Conservation (phyloP, 2,797 vertebrate genomes). For the Distichodus sexfasciatus region DNA sequence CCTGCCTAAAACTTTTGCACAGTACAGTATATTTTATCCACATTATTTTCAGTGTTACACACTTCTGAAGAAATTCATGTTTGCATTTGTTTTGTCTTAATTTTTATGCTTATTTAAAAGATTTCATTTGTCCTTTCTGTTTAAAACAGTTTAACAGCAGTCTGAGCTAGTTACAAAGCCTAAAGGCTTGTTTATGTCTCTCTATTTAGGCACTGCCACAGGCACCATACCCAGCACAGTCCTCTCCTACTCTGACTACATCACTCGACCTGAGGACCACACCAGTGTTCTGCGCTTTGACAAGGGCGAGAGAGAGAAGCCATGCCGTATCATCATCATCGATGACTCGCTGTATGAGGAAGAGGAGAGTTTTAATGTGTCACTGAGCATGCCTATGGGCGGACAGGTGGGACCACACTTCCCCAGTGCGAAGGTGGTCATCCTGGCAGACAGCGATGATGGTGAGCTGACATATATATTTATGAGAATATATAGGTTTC, state of each 20-base stretch:
- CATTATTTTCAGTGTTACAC: too few species aligned
- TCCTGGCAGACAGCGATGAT: constrained; percentile 80
- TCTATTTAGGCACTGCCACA: constrained; percentile 72
- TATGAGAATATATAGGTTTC: too few species aligned
- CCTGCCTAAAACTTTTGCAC: too few species aligned
- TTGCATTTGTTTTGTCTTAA: too few species aligned
- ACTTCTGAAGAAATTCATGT: too few species aligned
- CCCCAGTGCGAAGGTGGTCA: constrained; percentile 73
- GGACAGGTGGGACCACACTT: constrained; percentile 76
- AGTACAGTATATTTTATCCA: too few species aligned
- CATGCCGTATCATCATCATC: constrained; percentile 80
- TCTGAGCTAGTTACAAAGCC: too few species aligned
- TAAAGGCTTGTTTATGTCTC: background rate
- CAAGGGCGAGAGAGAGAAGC: constrained; percentile 80
- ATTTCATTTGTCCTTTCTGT: too few species aligned
- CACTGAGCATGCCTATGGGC: constrained; percentile 81
- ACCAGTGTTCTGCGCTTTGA: constrained; percentile 81
- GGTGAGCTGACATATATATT: constrained; percentile 71
- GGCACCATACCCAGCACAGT: constrained; percentile 78
- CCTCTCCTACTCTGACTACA: constrained; percentile 84
- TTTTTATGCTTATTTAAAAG: too few species aligned
- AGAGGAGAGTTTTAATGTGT: constrained; percentile 84
- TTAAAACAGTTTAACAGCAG: too few species aligned
- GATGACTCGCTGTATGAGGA: constrained; percentile 86
- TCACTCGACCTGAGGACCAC: constrained; percentile 82